Evolutionary conservation across 2,888 invertebrate species (phyloP).

Genomic region (Zhengitettix transpicula): DNA sequence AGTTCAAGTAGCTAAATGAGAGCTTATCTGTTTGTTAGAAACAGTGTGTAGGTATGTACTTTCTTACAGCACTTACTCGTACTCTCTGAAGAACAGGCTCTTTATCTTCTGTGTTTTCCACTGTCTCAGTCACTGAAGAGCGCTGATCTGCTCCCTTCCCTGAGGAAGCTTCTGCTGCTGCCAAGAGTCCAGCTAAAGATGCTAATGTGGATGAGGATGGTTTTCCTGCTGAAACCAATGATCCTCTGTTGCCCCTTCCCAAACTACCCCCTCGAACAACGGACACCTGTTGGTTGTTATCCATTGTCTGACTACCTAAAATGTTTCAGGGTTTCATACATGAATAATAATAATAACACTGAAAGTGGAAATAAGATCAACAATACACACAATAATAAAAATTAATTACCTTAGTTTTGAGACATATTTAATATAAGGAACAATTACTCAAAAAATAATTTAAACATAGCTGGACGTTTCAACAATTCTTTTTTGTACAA

Average conservation of each 20-base stretch:
- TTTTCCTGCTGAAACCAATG: slow-evolving; percentile 70
- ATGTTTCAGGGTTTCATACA: slow-evolving; percentile 21
- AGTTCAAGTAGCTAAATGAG: too few relatives aligned
- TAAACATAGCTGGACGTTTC: too few relatives aligned
- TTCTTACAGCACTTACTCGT: slow-evolving; percentile 26
- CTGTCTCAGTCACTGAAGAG: too few relatives aligned
- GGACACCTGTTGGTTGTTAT: slow-evolving; percentile 25
- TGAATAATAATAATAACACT: too few relatives aligned
- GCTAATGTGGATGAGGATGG: slow-evolving; percentile 74
- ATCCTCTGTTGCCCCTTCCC: slow-evolving; percentile 61
- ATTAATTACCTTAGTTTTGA: too few relatives aligned
- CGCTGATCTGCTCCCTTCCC: background rate
- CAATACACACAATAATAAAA: too few relatives aligned
- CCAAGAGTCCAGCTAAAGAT: slow-evolving; percentile 65
- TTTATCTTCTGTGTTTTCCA: slow-evolving; percentile 17
- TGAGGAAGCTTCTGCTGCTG: slow-evolving; percentile 1
- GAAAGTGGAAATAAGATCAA: too few relatives aligned
- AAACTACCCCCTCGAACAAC: slow-evolving; percentile 41
- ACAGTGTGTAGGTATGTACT: background rate
- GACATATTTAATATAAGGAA: too few relatives aligned
- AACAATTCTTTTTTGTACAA: too few relatives aligned
- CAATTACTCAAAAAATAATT: too few relatives aligned
- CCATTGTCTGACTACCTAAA: slow-evolving; percentile 38
- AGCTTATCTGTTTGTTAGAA: too few relatives aligned
- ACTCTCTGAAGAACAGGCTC: slow-evolving; percentile 37